phyloP scores from a whole-genome alignment of 2,113 vertebrate genomes.

The Nyctibius bracteatus region DNA sequence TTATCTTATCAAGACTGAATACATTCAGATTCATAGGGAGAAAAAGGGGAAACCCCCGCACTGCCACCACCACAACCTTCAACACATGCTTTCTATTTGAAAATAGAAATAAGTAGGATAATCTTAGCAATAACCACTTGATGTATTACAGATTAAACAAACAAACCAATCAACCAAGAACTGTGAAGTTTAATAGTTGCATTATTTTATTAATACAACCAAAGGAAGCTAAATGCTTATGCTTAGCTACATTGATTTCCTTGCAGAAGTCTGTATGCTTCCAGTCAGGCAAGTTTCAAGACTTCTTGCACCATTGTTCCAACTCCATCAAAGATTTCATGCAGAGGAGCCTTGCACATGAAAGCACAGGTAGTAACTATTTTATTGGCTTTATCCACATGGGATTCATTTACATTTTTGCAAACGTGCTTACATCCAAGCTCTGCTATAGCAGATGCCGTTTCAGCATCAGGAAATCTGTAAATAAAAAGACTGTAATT shows the following conservation, averaged over 20 bases:
- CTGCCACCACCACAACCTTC: background rate
- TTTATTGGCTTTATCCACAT: constrained; percentile 77
- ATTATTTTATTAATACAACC: constrained; percentile 24
- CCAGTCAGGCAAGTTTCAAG: constrained; percentile 70
- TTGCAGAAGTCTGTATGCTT: background rate
- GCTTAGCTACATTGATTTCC: background rate
- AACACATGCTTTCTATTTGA: background rate
- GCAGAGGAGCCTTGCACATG: constrained; percentile 78
- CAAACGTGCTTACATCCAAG: constrained; percentile 77
- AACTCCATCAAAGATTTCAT: constrained; percentile 77
- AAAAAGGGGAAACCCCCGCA: fast-evolving
- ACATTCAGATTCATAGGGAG: background rate
- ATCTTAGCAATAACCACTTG: background rate
- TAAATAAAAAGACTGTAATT: background rate
- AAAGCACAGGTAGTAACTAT: constrained; percentile 78
- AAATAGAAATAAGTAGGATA: background rate
- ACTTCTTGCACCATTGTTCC: constrained; percentile 76
- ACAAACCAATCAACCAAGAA: background rate
- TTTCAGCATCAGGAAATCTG: constrained; percentile 79
- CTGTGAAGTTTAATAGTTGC: background rate
- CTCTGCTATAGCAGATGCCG: constrained; percentile 70
- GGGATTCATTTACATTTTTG: constrained; percentile 74
- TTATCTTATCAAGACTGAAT: background rate
- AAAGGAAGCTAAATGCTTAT: background rate
- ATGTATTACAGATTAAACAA: background rate